Evolutionary conservation across 2,113 vertebrate species (phyloP).

Genomic region (Larimichthys crocea): DNA sequence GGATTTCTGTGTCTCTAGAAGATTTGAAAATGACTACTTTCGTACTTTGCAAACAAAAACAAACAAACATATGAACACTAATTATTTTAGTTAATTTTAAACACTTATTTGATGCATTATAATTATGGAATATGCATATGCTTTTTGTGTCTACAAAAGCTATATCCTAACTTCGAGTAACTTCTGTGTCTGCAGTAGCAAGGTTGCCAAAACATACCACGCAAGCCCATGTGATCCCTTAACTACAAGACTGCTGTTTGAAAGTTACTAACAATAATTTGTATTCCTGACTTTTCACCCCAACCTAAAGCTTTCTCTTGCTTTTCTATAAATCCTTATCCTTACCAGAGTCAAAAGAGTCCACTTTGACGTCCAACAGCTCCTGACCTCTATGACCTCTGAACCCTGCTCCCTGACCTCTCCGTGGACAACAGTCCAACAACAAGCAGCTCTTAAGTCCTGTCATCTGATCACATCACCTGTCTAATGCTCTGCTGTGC

Average conservation of each 20-base stretch:
- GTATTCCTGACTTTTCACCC: not conserved
- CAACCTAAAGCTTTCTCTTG: not conserved
- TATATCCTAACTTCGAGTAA: not conserved
- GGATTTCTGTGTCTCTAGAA: not conserved
- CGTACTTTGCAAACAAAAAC: conserved; percentile 11
- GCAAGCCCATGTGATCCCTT: not conserved
- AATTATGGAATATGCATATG: not conserved
- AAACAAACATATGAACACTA: not conserved
- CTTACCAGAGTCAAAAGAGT: conserved; percentile 1
- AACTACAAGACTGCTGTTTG: not conserved
- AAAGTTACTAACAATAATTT: not conserved
- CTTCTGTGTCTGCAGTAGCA: not conserved
- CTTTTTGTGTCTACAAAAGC: not conserved
- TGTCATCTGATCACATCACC: conserved; percentile 70
- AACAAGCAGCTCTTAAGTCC: conserved; percentile 42
- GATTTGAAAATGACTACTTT: not conserved
- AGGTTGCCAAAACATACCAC: conserved; percentile 1
- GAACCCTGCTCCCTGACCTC: conserved; percentile 50
- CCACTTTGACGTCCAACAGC: conserved; percentile 29
- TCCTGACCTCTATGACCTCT: conserved; percentile 61
- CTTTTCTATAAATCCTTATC: not conserved
- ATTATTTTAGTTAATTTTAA: not conserved
- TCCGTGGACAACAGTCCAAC: conserved; percentile 52
- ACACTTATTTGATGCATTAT: not conserved
- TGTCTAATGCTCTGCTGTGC: conserved; percentile 64